Conservation (phyloP, 1,140 invertebrate species). For the Pissodes strobi region DNA sequence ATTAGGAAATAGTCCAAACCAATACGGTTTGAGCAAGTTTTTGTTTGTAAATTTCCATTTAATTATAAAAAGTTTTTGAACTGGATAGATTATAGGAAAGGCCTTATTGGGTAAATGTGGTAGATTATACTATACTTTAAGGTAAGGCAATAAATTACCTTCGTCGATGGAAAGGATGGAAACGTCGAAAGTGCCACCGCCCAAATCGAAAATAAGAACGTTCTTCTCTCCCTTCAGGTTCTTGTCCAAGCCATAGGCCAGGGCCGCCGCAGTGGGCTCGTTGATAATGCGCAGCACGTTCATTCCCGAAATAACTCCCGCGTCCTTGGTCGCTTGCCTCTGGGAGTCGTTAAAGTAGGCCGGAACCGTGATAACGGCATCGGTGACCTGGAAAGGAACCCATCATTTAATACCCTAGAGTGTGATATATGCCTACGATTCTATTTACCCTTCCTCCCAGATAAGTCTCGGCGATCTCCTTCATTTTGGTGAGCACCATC, state of each 20-base stretch:
- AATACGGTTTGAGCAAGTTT: too few species aligned
- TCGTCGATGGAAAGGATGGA: constrained; percentile 86
- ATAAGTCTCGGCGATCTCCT: constrained; percentile 65
- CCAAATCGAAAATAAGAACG: too few species aligned
- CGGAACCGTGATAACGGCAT: constrained; percentile 73
- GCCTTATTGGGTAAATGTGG: background rate
- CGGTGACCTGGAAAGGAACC: constrained; percentile 45
- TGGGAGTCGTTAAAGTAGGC: too few species aligned
- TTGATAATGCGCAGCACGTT: constrained; percentile 85
- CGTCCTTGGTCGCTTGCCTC: too few species aligned
- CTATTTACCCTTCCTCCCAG: constrained; percentile 59
- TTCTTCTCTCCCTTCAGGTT: too few species aligned
- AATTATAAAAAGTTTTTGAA: too few species aligned
- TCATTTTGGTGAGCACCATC: constrained; percentile 69
- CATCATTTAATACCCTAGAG: background rate
- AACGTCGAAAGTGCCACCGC: constrained; percentile 86
- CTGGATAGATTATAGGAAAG: background rate
- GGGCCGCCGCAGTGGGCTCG: constrained; percentile 80
- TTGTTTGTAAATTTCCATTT: too few species aligned
- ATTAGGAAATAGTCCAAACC: background rate
- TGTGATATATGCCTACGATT: background rate
- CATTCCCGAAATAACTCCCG: constrained; percentile 68
- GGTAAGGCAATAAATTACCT: constrained; percentile 63
- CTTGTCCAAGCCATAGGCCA: too few species aligned
- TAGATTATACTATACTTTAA: too few species aligned